Base-by-base conservation (phyloP, 2,113 vertebrate genomes). In the Ptilorrhoa leucosticta region DNA sequence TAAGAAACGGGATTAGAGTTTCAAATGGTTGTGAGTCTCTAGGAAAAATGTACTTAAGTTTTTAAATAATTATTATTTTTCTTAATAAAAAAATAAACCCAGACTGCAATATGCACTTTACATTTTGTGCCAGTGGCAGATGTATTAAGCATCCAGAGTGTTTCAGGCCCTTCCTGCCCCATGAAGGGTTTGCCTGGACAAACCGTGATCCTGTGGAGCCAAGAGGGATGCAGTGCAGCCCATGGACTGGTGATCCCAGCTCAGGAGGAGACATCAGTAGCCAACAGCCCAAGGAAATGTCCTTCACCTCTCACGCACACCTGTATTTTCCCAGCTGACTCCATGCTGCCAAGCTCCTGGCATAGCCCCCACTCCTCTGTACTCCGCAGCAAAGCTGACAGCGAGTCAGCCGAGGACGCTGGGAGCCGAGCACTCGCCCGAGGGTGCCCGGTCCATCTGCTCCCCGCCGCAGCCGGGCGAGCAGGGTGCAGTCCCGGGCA, bases 161-260 rank as follows among this genome's bases (percentile, higher is more conserved):
- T 26, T 72, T 27, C 27, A n/a, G 80, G 64, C 35, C 56, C 48
- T 42, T 58, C 30, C 35, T 68, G 39, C 53, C 10, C 3, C n/a
- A 12, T 0, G 30, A 19, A 9, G 9, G 15, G 2, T 33, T 76
- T 72, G 10, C 15, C 63, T 35, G 72, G 53, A 19, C 51, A 42
- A n/a, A 6, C 21, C 2, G 5, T 7, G 50, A 12, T 8, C 0
- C 0, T 8, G 13, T 0, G 0, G 2, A 70, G 65, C 65, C 56
- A 6, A 24, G 47, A 35, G 48, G 53, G 71, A 45, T 3, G 47
- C 1, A 1, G 10, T 2, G 31, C 28, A 66, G 53, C 42, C 73
- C 19, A 13, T 9, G 1, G 1, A 1, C 37, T 47, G 26, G 37
- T 7, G 18, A 48, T 14, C 39, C 4, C 1, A 1, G 14, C 54